Evolutionary conservation across 2,113 vertebrate genomes (phyloP), one percentile per base, ranked within the genome.

Genomic region (Nymphicus hollandicus): DNA sequence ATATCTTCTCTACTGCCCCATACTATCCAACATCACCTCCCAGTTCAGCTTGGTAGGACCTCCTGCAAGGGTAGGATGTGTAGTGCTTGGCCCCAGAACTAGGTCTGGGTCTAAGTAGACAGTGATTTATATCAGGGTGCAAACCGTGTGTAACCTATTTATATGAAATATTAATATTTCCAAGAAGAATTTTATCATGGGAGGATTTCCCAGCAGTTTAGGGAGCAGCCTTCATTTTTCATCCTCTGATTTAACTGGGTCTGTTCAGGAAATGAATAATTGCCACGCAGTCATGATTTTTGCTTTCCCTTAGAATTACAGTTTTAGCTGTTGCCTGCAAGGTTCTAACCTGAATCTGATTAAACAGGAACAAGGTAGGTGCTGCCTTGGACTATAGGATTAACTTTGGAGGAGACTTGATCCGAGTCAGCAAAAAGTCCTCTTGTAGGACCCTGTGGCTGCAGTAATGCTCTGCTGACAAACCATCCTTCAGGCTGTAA

Each of bases 241-340:
- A 92, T 73, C 41, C 31, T 72, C 61, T 95, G 93, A 95, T 87
- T 69, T 96, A 96, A 96, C 86, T 93, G 66, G 96, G 95, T 93
- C 81, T 92, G 2, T 64, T 84, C 31, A 53, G 66, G 61, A 89
- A 82, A 85, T 88, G 79, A 96, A 2, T 94, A 96, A 96, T 92
- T 89, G 83, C 73, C 76, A 24, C 5, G 5, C 41, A 0, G 1
- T 43, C 7, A 2, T 39, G 56, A 70, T 56, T 94, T 77, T 89
- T 91, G 65, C 83, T 92, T 90, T 90, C 35, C 65, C 43, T 86
- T 70, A 56, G 35, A 86, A 86, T 71, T 78, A 24, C 24, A 61
- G 55, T 69, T 81, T 89, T 65, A 79, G 28, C 47, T 90, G 22
- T 81, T 94, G 69, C n/a, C 39, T 81, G 44, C 3, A 2, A 72